Conservation (phyloP, 2,113 vertebrate genomes). For the Pterocles burchelli region DNA sequence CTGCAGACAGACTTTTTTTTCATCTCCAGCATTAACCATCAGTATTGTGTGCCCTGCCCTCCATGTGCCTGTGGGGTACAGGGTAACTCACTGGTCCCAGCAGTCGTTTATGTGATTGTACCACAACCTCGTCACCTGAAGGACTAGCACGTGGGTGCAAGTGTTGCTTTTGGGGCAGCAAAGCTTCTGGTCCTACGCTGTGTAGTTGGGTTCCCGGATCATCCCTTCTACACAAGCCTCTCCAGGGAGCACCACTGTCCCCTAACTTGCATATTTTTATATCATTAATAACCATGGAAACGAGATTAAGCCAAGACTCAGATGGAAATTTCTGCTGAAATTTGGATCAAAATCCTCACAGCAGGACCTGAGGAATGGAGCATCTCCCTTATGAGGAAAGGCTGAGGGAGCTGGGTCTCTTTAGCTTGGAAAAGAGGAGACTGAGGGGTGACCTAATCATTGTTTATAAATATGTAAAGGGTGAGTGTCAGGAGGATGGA, state of each 20-base stretch:
- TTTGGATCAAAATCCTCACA: neutral
- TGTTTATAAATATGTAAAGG: too few relatives aligned
- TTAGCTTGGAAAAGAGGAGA: too few relatives aligned
- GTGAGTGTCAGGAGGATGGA: too few relatives aligned
- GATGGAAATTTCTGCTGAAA: neutral
- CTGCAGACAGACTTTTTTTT: neutral
- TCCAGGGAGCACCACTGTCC: neutral
- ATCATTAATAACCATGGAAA: neutral
- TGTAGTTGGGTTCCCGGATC: neutral
- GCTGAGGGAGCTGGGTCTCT: too few relatives aligned
- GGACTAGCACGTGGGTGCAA: neutral
- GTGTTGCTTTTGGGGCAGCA: neutral
- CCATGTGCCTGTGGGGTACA: neutral
- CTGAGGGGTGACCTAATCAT: too few relatives aligned
- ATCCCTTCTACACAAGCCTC: neutral
- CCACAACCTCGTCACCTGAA: neutral
- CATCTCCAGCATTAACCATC: neutral
- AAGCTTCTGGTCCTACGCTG: neutral
- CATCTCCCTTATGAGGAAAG: too few relatives aligned
- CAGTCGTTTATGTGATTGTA: neutral
- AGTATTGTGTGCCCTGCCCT: neutral
- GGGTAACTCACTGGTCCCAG: neutral
- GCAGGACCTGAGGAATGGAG: rapidly evolving
- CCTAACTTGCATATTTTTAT: neutral
- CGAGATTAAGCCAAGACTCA: neutral